Evolutionary conservation across 53 echinoderm and acorn worm species (phyloP).

Genomic region (Paracentrotus lividus): DNA sequence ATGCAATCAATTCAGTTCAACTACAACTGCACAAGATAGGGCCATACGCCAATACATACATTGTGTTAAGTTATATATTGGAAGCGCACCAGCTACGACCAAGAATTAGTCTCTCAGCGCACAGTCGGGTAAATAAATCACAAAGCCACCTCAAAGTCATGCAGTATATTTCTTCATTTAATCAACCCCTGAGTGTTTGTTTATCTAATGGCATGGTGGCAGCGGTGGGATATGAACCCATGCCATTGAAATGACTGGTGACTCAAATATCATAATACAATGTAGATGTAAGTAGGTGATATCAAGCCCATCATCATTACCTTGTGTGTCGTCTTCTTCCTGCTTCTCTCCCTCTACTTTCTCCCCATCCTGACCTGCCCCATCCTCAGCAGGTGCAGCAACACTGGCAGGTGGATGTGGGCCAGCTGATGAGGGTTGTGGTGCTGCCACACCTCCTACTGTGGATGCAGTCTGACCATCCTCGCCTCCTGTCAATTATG

Average conservation of each 20-base stretch:
- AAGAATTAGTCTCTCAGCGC: too few species aligned
- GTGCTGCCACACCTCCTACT: not conserved
- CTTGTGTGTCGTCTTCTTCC: conserved; percentile 70
- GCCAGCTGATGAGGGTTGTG: conserved; percentile 50
- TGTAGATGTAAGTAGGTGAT: not conserved
- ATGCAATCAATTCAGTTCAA: too few species aligned
- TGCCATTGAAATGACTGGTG: conserved; percentile 89
- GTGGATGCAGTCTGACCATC: conserved; percentile 43
- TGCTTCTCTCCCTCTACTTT: conserved; percentile 33
- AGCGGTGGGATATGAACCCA: conserved; percentile 91
- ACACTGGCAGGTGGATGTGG: conserved; percentile 11
- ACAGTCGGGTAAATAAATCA: too few species aligned
- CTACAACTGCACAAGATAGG: too few species aligned
- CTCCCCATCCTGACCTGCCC: conserved; percentile 46
- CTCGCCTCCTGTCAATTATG: conserved; percentile 14
- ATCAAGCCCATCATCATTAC: conserved; percentile 31
- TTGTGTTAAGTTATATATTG: too few species aligned
- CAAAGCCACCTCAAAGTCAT: too few species aligned
- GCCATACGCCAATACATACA: too few species aligned
- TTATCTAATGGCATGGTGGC: too few species aligned
- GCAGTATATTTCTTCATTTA: too few species aligned
- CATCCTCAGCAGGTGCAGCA: conserved; percentile 29
- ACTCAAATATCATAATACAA: too few species aligned
- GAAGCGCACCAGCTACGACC: too few species aligned
- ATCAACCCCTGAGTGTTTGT: too few species aligned